These are phyloP conservation scores for Epizoanthus scotinus DNA, from an alignment of 92 coral and sea anemone species.

Conservation along the genomic window DNA sequence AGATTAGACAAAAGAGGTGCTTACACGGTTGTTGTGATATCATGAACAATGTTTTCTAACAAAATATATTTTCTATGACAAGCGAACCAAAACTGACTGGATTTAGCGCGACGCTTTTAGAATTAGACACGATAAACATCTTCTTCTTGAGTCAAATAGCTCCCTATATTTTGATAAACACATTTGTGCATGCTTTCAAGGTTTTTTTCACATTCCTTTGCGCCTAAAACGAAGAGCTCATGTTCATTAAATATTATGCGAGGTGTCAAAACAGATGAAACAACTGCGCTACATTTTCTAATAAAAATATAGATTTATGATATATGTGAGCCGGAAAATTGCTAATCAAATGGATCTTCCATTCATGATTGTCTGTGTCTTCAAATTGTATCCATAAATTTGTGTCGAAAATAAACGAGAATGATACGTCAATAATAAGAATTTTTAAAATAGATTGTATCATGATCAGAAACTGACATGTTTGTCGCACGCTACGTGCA, in stretches of 20 bases:
- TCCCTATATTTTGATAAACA: not conserved
- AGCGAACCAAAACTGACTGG: constrained; percentile 8
- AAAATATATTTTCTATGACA: not conserved
- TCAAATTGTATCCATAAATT: not conserved
- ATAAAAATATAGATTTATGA: not conserved
- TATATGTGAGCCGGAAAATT: not conserved
- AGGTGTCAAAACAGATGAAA: not conserved
- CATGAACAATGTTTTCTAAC: constrained; percentile 24
- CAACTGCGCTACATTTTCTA: no score
- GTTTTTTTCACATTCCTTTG: constrained; percentile 34
- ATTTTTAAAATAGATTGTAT: no score
- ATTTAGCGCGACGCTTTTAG: not conserved
- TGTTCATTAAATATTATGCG: not conserved
- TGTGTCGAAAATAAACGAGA: not conserved
- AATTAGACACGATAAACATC: not conserved
- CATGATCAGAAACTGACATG: no score
- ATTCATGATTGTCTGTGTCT: not conserved
- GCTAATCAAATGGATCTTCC: not conserved
- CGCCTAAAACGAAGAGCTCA: not conserved
- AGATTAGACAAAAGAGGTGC: not conserved
- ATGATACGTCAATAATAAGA: not conserved
- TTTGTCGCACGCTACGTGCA: no score
- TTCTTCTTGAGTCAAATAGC: not conserved
- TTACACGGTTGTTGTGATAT: constrained; percentile 10
- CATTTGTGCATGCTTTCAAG: constrained; percentile 26